Evolutionary conservation across 2,113 vertebrate genomes (phyloP), one percentile per base, ranked within the genome.

Genomic region (Donacobius atricapilla): DNA sequence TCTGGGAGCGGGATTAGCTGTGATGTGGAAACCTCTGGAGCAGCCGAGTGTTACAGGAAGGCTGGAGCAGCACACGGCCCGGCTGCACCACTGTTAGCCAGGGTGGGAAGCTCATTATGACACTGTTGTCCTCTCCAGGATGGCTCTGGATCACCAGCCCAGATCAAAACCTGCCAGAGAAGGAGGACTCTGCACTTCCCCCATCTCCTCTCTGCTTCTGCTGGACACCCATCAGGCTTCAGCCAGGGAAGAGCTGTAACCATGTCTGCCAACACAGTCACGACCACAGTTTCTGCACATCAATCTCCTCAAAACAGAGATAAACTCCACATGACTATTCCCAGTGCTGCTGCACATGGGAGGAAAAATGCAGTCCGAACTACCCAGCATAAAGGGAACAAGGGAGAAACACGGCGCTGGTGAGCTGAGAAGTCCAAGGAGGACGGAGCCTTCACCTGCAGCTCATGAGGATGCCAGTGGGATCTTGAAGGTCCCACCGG

Each of bases 151-250:
- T 69, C 48, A 6, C 47, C 30, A 1, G 30, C 44, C 19, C 13
- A 2, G 28, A 37, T 5, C 44, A 61, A 78, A 73, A 65, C n/a
- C 50, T 87, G n/a, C 16, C 0, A 0, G 31, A 63, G 18, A 56
- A 8, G 45, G 57, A 56, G 31, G 28, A 47, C 61, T 25, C 61
- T 0, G 0, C 0, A 0, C 42, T 56, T 77, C 1, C 1, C 35
- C 48, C 31, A 4, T 6, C 40, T 47, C 72, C 51, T 31, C 50
- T n/a, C 24, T 0, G 9, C 35, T 22, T 15, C 5, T 3, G 63
- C 17, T 33, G 31, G 37, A 90, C 78, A 73, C 27, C 8, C 35
- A 3, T 0, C 58, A 10, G 68, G 40, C 42, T 45, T 50, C 68
- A 25, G 15, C 31, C 56, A 16, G 69, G 45, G 60, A 66, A 31